These are phyloP conservation scores for Epinephelus lanceolatus DNA, from an alignment of 2,113 vertebrate species.

Conservation along the genomic window DNA sequence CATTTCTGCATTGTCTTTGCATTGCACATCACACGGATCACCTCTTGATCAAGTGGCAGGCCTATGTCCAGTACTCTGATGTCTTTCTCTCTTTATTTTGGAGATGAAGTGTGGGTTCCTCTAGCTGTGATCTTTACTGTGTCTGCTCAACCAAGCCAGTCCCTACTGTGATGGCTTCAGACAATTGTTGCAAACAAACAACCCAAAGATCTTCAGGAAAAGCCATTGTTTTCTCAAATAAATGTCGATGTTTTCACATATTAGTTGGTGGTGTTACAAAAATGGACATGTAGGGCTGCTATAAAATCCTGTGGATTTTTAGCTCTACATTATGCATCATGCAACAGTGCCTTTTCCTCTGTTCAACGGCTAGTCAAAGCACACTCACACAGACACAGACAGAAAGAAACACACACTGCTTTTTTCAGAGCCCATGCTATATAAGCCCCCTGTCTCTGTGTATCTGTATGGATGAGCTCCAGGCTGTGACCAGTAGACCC, in stretches of 20 bases:
- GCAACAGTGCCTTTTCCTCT: background rate
- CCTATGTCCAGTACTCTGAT: background rate
- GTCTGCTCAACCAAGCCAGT: background rate
- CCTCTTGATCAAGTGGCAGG: background rate
- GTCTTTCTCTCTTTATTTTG: background rate
- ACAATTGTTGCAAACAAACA: background rate
- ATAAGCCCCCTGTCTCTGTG: slow-evolving; percentile 50
- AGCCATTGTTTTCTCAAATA: background rate
- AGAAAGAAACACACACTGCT: background rate
- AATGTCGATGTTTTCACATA: background rate
- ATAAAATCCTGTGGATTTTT: background rate
- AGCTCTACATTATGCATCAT: background rate
- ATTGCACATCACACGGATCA: slow-evolving; percentile 13
- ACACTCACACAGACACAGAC: slow-evolving; percentile 5
- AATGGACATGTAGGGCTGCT: background rate
- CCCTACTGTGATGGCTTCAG: background rate
- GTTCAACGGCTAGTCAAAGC: slow-evolving; percentile 23
- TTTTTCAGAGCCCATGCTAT: slow-evolving; percentile 40
- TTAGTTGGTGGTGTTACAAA: background rate
- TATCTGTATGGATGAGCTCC: slow-evolving; percentile 59
- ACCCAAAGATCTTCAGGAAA: background rate
- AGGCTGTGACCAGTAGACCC: slow-evolving; percentile 58
- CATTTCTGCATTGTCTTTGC: slow-evolving; percentile 9
- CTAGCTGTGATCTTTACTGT: background rate
- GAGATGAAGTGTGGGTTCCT: background rate